Conservation (phyloP, 2,888 invertebrate genomes). For the Netelia inedita region DNA sequence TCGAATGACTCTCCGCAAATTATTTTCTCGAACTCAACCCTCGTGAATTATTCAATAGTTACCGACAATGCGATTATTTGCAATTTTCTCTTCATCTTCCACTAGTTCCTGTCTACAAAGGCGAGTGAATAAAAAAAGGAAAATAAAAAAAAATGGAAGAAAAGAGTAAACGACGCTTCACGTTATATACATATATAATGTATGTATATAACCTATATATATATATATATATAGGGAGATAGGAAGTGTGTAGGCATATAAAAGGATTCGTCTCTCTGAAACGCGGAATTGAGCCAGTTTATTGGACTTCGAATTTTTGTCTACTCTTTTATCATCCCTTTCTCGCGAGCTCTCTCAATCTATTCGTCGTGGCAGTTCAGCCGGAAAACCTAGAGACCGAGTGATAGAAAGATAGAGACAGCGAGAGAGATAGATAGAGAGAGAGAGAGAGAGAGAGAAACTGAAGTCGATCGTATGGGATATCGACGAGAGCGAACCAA, state of each 20-base stretch:
- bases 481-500: constrained; percentile 47
- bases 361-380: constrained; percentile 68
- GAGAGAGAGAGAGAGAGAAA: constrained; percentile 5
- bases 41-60: constrained; percentile 60
- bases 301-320: constrained; percentile 72
- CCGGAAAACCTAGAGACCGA: constrained; percentile 64
- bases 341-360: constrained; percentile 65
- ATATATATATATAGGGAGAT: constrained; percentile 7
- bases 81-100: constrained; percentile 43
- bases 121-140: constrained; percentile 25
- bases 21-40: neutral
- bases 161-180: neutral
- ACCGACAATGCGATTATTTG: constrained; percentile 55
- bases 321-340: constrained; percentile 71
- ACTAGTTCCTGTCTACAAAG: constrained; percentile 59
- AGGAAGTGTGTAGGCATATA: constrained; percentile 44
- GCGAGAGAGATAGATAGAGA: constrained; percentile 1
- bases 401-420: constrained; percentile 1
- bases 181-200: neutral
- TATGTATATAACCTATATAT: constrained; percentile 6
- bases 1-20: constrained; percentile 2
- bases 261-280: constrained; percentile 54
- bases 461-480: constrained; percentile 38
- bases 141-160: constrained; percentile 18
- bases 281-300: constrained; percentile 69